phyloP scores from a whole-genome alignment of 2,113 vertebrate genomes.

The Dicerorhinus sumatrensis region DNA sequence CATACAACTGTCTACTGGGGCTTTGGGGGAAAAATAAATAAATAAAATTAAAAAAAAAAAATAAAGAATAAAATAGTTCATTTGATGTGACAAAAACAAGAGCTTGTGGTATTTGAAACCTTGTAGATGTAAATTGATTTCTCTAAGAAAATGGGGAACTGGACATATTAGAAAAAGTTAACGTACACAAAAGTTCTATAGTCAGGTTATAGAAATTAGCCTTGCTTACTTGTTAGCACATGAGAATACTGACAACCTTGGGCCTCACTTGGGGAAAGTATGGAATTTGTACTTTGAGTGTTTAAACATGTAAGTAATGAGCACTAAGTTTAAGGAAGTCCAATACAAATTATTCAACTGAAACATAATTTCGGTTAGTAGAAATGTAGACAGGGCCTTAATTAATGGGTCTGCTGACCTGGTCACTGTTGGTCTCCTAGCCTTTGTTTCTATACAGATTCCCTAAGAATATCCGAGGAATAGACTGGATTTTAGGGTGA shows the following conservation, averaged over 20 bases:
- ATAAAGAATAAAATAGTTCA: conserved; percentile 71
- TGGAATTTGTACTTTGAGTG: conserved; percentile 50
- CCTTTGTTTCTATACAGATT: not conserved
- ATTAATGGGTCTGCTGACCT: not conserved
- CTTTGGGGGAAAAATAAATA: too few species aligned
- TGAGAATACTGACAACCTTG: not conserved
- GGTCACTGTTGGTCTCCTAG: not conserved
- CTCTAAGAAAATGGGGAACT: conserved; percentile 29
- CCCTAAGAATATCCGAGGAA: not conserved
- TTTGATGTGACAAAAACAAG: conserved; percentile 75
- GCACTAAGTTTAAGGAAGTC: not conserved
- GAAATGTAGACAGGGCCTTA: not conserved
- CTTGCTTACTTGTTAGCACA: not conserved
- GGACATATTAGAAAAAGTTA: conserved; percentile 46
- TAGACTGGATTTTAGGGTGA: not conserved
- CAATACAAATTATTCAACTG: not conserved
- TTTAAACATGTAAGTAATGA: not conserved
- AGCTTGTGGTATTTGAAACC: conserved; percentile 68
- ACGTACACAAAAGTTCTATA: not conserved
- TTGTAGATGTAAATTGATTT: conserved; percentile 54
- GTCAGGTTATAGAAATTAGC: not conserved
- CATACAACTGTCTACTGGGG: too few species aligned
- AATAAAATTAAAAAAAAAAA: too few species aligned
- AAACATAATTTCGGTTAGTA: not conserved
- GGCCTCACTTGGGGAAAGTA: not conserved